Conservation (phyloP, 2,113 vertebrate species). For the Alethe castanea region DNA sequence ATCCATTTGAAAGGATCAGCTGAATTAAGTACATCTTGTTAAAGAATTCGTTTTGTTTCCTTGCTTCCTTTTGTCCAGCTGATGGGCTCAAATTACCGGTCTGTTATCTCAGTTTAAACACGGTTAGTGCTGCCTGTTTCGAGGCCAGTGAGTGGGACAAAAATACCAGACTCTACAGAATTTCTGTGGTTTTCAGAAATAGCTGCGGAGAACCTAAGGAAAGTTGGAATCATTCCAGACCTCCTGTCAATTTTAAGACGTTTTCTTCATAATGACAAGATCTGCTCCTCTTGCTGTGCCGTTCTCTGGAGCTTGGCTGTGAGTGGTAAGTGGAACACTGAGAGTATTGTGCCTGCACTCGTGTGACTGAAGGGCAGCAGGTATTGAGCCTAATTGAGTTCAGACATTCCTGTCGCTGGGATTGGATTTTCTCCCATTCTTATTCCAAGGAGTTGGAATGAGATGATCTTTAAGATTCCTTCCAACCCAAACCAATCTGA, state of each 20-base stretch:
- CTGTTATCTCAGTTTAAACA: not conserved
- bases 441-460: not conserved
- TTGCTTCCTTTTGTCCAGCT: not conserved
- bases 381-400: not conserved
- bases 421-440: not conserved
- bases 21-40: not conserved
- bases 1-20: not conserved
- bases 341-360: not conserved
- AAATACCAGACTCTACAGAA: not conserved
- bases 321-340: conserved; percentile 59
- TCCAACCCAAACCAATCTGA: not conserved
- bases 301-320: conserved; percentile 73
- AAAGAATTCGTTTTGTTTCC: not conserved
- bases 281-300: conserved; percentile 61
- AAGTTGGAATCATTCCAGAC: conserved; percentile 39
- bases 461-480: not conserved
- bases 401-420: not conserved
- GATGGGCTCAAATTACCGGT: not conserved
- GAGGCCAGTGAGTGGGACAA: not conserved
- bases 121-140: not conserved
- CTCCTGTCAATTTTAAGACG: conserved; percentile 42
- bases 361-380: not conserved
- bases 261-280: conserved; percentile 27
- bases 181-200: conserved; percentile 26
- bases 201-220: conserved; percentile 21